Evolutionary conservation across 2,888 invertebrate genomes (phyloP).

Genomic region (Lypha dubia): DNA sequence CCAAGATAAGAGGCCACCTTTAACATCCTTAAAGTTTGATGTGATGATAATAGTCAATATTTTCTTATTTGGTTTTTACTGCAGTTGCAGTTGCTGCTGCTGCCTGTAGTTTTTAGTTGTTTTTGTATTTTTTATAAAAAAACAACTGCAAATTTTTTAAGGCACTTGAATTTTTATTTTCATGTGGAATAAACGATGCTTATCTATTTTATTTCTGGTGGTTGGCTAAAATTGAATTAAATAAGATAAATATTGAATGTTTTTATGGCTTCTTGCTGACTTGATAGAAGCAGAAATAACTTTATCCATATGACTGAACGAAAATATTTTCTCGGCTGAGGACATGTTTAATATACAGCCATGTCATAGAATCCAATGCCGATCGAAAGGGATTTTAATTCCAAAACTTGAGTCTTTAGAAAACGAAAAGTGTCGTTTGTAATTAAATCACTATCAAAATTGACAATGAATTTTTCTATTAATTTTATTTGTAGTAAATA

Average conservation of each 20-base stretch:
- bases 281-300: neutral
- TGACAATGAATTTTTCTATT: too few relatives aligned
- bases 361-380: too few relatives aligned
- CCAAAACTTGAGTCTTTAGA: too few relatives aligned
- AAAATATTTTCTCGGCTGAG: neutral
- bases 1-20: slow-evolving; percentile 35
- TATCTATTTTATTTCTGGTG: slow-evolving; percentile 61
- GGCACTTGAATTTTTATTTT: slow-evolving; percentile 16
- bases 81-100: slow-evolving; percentile 2
- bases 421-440: too few relatives aligned
- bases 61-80: slow-evolving; percentile 8
- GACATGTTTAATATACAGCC: too few relatives aligned
- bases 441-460: too few relatives aligned
- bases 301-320: neutral
- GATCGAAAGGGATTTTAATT: too few relatives aligned
- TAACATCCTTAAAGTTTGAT: slow-evolving; percentile 39
- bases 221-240: slow-evolving; percentile 53
- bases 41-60: slow-evolving; percentile 39
- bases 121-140: too few relatives aligned
- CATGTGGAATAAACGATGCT: slow-evolving; percentile 59
- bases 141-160: slow-evolving; percentile 10
- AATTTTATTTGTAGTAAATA: too few relatives aligned
- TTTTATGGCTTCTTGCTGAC: neutral
- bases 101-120: neutral
- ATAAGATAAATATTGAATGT: neutral